phyloP scores from a whole-genome alignment of 2,888 invertebrate genomes.

The Meiosimyza decipiens region DNA sequence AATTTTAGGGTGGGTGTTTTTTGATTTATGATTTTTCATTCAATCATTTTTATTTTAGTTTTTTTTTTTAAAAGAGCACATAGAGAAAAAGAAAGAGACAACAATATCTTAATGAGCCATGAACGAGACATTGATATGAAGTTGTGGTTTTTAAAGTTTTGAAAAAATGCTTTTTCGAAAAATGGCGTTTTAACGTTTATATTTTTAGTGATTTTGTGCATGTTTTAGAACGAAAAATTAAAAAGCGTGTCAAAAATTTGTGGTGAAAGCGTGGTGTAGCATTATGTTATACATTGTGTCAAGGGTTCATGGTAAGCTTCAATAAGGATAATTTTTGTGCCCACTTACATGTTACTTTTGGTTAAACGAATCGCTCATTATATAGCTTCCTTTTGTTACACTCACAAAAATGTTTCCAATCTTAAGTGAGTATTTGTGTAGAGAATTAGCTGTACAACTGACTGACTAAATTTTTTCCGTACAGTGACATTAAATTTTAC shows the following conservation, averaged over 20 bases:
- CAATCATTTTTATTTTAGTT: too few relatives aligned
- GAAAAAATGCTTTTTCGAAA: neutral
- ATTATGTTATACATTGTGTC: neutral
- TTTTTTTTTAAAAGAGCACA: neutral
- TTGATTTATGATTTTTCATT: neutral
- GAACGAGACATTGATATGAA: conserved; percentile 32
- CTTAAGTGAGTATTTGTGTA: too few relatives aligned
- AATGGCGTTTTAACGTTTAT: too few relatives aligned
- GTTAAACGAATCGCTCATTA: too few relatives aligned
- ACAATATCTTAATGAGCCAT: conserved; percentile 42
- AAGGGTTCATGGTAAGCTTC: too few relatives aligned
- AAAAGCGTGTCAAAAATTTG: conserved; percentile 14
- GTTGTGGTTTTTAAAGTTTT: conserved; percentile 14
- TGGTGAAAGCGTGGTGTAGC: neutral
- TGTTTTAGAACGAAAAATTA: conserved; percentile 1
- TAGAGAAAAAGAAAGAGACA: conserved; percentile 39
- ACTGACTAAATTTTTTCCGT: too few relatives aligned
- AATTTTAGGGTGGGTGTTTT: conserved; percentile 9
- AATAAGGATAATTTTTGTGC: too few relatives aligned
- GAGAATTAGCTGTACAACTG: too few relatives aligned
- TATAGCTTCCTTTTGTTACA: too few relatives aligned
- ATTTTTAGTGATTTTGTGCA: conserved; percentile 19
- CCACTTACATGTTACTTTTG: too few relatives aligned
- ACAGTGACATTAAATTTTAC: too few relatives aligned
- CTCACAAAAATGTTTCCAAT: too few relatives aligned